A percentile compares a stretch with the other conserved stretches of the same genome.
Conservation (phyloP, 2,113 vertebrate species). For the Pachypanchax playfairii region DNA sequence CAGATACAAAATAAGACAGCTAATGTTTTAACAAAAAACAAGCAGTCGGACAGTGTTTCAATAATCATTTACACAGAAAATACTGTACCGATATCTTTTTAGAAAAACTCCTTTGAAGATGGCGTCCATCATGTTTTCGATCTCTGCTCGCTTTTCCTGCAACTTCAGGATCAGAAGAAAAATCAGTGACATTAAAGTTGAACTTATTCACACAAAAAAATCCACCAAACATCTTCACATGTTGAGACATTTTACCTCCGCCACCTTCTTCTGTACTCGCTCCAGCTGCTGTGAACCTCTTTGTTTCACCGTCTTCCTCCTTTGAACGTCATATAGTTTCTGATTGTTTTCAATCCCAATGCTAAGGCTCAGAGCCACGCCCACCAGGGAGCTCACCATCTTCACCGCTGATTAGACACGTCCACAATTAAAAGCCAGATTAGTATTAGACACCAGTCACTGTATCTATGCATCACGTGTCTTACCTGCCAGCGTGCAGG, state of each 20-base stretch:
- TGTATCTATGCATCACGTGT: fast-evolving
- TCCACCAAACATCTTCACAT: background rate
- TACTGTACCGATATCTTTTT: constrained; percentile 85
- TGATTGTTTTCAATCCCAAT: constrained; percentile 82
- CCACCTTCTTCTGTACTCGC: constrained; percentile 82
- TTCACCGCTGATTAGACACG: constrained; percentile 82
- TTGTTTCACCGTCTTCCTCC: constrained; percentile 73
- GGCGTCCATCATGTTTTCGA: constrained; percentile 87
- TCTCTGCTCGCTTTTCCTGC: constrained; percentile 83
- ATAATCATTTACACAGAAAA: no score
- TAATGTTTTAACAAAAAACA: background rate
- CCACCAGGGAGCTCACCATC: constrained; percentile 84
- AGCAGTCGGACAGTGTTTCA: no score
- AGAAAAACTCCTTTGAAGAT: constrained; percentile 91
- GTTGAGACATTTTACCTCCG: constrained; percentile 76
- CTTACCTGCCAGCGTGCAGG: constrained; percentile 91
- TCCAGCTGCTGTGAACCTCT: constrained; percentile 78
- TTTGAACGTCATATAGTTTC: constrained; percentile 83
- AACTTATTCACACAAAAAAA: background rate
- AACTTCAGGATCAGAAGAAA: constrained; percentile 72
- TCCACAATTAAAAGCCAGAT: constrained; percentile 13
- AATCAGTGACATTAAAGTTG: background rate
- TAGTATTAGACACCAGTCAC: fast-evolving
- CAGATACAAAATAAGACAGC: background rate
- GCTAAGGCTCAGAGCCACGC: constrained; percentile 81